Evolutionary conservation across 2,888 invertebrate species (phyloP).

Genomic region (Frankliniella intonsa): DNA sequence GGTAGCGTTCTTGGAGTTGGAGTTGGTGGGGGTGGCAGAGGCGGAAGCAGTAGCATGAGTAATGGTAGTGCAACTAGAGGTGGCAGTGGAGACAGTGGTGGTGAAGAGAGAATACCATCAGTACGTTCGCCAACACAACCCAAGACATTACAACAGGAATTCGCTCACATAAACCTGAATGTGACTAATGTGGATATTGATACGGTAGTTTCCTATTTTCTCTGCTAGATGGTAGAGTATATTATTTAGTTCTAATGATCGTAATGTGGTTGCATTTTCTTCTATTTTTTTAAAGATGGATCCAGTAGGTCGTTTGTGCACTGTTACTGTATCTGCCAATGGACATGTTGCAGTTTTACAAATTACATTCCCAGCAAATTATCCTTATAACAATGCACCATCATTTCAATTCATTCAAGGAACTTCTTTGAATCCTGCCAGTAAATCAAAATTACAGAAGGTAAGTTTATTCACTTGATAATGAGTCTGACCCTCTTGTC

Average conservation of each 20-base stretch:
- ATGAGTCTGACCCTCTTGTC: neutral
- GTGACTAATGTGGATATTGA: slow-evolving; percentile 64
- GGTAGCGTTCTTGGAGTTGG: neutral
- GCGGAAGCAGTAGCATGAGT: neutral
- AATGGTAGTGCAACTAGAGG: neutral
- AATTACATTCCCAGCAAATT: slow-evolving; percentile 66
- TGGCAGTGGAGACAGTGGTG: neutral
- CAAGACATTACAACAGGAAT: slow-evolving; percentile 65
- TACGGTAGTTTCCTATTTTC: slow-evolving; percentile 41
- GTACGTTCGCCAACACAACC: slow-evolving; percentile 31
- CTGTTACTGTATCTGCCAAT: slow-evolving; percentile 54
- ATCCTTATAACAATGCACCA: slow-evolving; percentile 63
- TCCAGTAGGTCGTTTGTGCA: slow-evolving; percentile 54
- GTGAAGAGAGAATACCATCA: slow-evolving; percentile 3
- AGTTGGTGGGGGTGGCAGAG: neutral
- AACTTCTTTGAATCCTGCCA: slow-evolving; percentile 64
- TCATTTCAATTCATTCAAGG: slow-evolving; percentile 64
- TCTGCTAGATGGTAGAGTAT: neutral
- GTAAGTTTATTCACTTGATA: slow-evolving; percentile 43
- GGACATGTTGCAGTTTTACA: slow-evolving; percentile 55
- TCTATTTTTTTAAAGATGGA: slow-evolving; percentile 48
- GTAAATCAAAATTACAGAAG: slow-evolving; percentile 70
- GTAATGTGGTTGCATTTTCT: neutral
- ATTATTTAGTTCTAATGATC: neutral
- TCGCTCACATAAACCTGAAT: slow-evolving; percentile 67